A percentile compares a stretch with the other conserved stretches of the same genome.
Conservation (phyloP, 2,113 vertebrate genomes). For the Gasterosteus nipponicus region DNA sequence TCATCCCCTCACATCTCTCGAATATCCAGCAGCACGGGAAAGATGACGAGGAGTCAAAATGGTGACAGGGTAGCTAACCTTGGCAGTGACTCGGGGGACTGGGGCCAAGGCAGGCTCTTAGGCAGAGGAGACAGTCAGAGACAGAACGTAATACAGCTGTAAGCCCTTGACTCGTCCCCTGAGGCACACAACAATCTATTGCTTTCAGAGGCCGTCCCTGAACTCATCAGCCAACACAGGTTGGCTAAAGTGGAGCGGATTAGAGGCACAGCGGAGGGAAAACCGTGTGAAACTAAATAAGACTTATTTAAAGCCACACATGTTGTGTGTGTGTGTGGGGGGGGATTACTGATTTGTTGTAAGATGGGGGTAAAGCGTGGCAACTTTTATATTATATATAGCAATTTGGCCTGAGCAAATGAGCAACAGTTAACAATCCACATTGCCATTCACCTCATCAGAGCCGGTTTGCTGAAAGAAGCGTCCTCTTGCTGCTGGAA, state of each 20-base stretch:
- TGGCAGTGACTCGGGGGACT: conserved; percentile 42
- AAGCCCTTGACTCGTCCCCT: conserved; percentile 40
- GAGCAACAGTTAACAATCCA: background rate
- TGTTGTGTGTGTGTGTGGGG: conserved; percentile 4
- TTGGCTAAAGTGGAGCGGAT: conserved; percentile 47
- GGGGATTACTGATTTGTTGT: conserved; percentile 26
- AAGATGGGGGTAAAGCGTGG: background rate
- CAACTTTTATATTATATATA: background rate
- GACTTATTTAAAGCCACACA: conserved; percentile 27
- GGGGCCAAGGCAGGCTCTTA: conserved; percentile 35
- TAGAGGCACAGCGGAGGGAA: conserved; percentile 16
- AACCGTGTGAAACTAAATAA: conserved; percentile 35
- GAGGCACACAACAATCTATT: conserved; percentile 40
- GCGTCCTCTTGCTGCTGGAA: background rate
- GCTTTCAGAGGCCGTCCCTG: conserved; percentile 32
- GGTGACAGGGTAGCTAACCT: conserved; percentile 52
- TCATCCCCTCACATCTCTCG: conserved; percentile 33
- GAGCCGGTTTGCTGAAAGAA: conserved; percentile 10
- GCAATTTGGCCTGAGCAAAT: conserved; percentile 5
- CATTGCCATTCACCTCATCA: background rate
- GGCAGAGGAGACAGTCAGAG: conserved; percentile 10
- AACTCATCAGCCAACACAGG: conserved; percentile 52
- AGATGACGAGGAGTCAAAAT: conserved; percentile 36
- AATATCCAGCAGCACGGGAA: background rate
- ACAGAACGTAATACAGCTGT: conserved; percentile 42